Base-by-base conservation (phyloP, 1,140 invertebrate species). In the Streblospio benedicti region DNA sequence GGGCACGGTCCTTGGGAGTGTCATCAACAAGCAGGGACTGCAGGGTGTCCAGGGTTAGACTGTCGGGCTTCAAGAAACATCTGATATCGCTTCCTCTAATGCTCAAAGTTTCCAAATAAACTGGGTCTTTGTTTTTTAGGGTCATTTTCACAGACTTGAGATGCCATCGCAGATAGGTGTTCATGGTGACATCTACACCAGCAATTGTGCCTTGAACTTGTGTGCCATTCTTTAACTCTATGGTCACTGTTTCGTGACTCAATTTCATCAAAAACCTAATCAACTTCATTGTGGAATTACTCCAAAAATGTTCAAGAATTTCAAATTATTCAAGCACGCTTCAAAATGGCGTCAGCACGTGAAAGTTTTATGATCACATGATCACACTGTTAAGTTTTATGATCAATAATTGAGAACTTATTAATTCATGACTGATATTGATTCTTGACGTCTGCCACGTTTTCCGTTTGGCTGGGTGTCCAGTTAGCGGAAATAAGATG, bases 211-310 rank as follows among this genome's bases (percentile, higher is more conserved):
- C 94, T 73, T 93, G 90, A 43, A 99, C 91, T 76, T 94, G 90
- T 50, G 95, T 97, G 2, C 97, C 96, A 84, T 99, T 99, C 80
- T 99, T 99, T 33, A 99, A 76, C 80, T 99, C 97, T 72, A 99
- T 94, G 4, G 93, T 97, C 14, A 99, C 96, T 16, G 96, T 97
- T 80, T 99, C 97, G 79, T 99, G 97, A 80, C 93, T 97, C 28
- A 99, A 81, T 81, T 99, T 99, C 97, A 99, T 99, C 60, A 99
- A 83, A 89, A 99, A 99, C 72, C 96, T 78, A n/a, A n/a, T n/a
- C n/a, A n/a, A n/a, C n/a, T n/a, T n/a, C n/a, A n/a, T n/a, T n/a
- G n/a, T n/a, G n/a, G n/a, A n/a, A n/a, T n/a, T n/a, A n/a, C n/a
- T n/a, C n/a, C n/a, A n/a, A n/a, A n/a, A n/a, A n/a, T n/a, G n/a